Evolutionary conservation across 1,140 invertebrate genomes (phyloP).

Genomic region (Megathymus violae): DNA sequence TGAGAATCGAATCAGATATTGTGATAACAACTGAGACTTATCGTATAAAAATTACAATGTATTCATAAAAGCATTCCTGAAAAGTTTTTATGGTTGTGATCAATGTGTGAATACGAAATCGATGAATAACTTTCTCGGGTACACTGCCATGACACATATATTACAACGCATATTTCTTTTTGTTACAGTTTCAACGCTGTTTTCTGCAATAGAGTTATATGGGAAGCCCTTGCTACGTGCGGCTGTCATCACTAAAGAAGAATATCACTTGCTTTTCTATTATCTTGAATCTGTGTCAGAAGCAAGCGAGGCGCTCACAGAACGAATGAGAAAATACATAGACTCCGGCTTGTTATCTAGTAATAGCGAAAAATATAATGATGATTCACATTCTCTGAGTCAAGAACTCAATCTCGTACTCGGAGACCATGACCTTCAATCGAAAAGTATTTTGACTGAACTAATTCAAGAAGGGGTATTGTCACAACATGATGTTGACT

Average conservation of each 20-base stretch:
- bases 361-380: slow-evolving; percentile 49
- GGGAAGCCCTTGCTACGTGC: slow-evolving; percentile 77
- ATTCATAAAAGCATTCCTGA: no score
- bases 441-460: slow-evolving; percentile 76
- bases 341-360: slow-evolving; percentile 75
- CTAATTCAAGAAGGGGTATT: slow-evolving; percentile 78
- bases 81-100: no score
- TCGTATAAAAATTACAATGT: no score
- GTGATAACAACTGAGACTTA: no score
- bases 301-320: slow-evolving; percentile 75
- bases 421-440: slow-evolving; percentile 48
- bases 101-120: no score
- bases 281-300: slow-evolving; percentile 80
- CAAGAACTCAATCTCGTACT: slow-evolving; percentile 40
- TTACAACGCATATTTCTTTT: slow-evolving; percentile 41
- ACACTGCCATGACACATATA: not conserved
- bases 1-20: no score
- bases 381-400: slow-evolving; percentile 35
- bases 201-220: slow-evolving; percentile 77
- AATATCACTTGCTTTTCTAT: slow-evolving; percentile 78
- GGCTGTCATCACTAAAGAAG: slow-evolving; percentile 75
- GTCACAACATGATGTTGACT: slow-evolving; percentile 73
- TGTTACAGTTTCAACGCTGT: slow-evolving; percentile 76
- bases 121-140: no score
- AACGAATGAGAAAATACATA: slow-evolving; percentile 79